Base-by-base conservation (phyloP, 1,140 invertebrate species). In the Thaumetopoea pityocampa region DNA sequence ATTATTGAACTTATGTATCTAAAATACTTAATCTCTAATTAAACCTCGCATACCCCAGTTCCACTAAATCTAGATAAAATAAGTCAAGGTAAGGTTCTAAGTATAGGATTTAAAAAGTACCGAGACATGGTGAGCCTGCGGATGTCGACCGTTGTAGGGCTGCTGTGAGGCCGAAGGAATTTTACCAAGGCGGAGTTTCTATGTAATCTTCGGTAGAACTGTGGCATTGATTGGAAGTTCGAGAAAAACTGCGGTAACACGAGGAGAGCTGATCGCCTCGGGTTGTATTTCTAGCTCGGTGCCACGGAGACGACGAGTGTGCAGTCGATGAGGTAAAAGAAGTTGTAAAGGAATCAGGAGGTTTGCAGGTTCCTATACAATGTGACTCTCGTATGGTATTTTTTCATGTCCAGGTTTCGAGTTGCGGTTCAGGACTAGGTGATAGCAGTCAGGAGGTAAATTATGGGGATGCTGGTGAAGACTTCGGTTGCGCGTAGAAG, bases 101-200 rank as follows among this genome's bases (percentile, higher is more conserved):
- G 64, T 74, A 79, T 71, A 82, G 78, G 72, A 77, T 77, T 72
- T 40, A 78, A 79, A 79, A 63, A 74, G 71, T 82, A 82, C 78
- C 78, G 71, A 78, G 67, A 69, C 64, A 69, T 79, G 72, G 62
- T 82, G 74, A 71, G 71, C 67, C 67, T 71, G 72, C 57, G 58
- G 50, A 62, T 66, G 64, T 67, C 58, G 73, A 67, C 67, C 68
- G 68, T 66, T 67, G 70, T 71, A 62, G 60, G 67, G 68, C 67
- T 78, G 74, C 74, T 67, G 60, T 79, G 72, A 72, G 67, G 72
- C 72, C 69, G 70, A 65, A 72, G 72, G 72, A 62, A 70, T 62
- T 64, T 77, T 54, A 73, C 57, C 53, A 60, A 67, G 71, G 66
- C 67, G 58, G 47, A 67, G 51, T 68, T 71, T 71, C 70, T 60